Evolutionary conservation across 1,140 invertebrate genomes (phyloP).

Genomic region (Drosophila pseudoobscura): DNA sequence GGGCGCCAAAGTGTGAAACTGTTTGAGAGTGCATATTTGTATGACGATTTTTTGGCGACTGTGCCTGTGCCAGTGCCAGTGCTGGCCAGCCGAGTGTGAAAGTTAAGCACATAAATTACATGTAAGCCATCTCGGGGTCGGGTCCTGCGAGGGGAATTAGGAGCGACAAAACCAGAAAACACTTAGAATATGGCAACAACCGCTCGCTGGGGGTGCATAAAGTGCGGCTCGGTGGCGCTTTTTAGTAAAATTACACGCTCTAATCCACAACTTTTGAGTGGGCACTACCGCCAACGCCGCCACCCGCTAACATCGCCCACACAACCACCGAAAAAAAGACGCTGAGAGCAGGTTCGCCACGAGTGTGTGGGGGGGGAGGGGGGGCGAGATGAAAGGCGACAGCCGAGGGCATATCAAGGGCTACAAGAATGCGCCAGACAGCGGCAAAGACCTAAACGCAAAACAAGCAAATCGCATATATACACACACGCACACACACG

Average conservation of each 20-base stretch:
- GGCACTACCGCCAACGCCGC: background rate
- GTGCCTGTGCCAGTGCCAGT: slow-evolving; percentile 5
- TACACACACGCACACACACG: slow-evolving; percentile 9
- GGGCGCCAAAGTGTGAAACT: slow-evolving; percentile 78
- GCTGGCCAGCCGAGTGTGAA: slow-evolving; percentile 63
- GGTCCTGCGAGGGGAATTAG: slow-evolving; percentile 56
- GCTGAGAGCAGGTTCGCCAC: slow-evolving; percentile 30
- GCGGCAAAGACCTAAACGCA: slow-evolving; percentile 64
- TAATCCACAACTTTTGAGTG: slow-evolving; percentile 77
- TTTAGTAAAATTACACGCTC: slow-evolving; percentile 76
- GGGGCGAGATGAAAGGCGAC: slow-evolving; percentile 70
- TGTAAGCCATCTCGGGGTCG: slow-evolving; percentile 32
- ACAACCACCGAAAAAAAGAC: slow-evolving; percentile 14
- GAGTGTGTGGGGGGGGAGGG: background rate
- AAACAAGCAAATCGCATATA: slow-evolving; percentile 47
- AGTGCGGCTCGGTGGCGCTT: slow-evolving; percentile 54
- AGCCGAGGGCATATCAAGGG: slow-evolving; percentile 63
- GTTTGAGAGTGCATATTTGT: slow-evolving; percentile 62
- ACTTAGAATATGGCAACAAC: slow-evolving; percentile 59
- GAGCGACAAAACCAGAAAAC: slow-evolving; percentile 65
- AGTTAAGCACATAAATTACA: slow-evolving; percentile 79
- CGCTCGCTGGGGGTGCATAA: slow-evolving; percentile 31
- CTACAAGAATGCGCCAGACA: slow-evolving; percentile 66
- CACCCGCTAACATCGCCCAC: no score
- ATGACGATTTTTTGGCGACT: slow-evolving; percentile 66